Evolutionary conservation across 1,140 invertebrate species (phyloP).

Genomic region (silkworm (Bombyx mori)): ASM3026992v2 NC_085131.1:7292501-7293000

Average conservation of each 20-base stretch:
- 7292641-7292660: too few species aligned
- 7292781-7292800: slow-evolving; percentile 20
- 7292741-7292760: too few species aligned
- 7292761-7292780: neutral
- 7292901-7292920: slow-evolving; percentile 45
- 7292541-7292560: too few species aligned
- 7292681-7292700: slow-evolving; percentile 1
- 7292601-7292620: too few species aligned
- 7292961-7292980: slow-evolving; percentile 50
- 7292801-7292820: slow-evolving; percentile 76
- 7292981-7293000: slow-evolving; percentile 73
- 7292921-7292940: slow-evolving; percentile 30
- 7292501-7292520: neutral
- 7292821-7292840: slow-evolving; percentile 69
- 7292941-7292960: slow-evolving; percentile 57
- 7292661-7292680: neutral
- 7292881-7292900: slow-evolving; percentile 68
- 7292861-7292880: slow-evolving; percentile 71
- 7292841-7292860: slow-evolving; percentile 73
- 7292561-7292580: too few species aligned
- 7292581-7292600: too few species aligned
- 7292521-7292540: too few species aligned
- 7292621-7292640: too few species aligned
- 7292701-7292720: too few species aligned
- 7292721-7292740: too few species aligned